phyloP scores from a whole-genome alignment of 2,113 vertebrate species.

The Calidris pugnax region DNA sequence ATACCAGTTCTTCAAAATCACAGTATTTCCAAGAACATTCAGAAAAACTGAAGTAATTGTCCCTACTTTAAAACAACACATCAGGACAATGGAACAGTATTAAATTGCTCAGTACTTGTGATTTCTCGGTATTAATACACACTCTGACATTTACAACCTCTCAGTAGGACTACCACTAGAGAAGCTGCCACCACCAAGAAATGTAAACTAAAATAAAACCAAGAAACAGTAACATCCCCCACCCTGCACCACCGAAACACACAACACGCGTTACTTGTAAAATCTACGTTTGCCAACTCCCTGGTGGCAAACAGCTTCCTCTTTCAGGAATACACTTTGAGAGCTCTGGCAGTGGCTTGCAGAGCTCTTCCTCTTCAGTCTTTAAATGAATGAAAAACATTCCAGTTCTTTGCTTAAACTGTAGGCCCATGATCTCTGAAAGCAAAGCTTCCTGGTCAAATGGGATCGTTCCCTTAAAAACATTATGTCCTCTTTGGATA shows the following conservation, averaged over 20 bases:
- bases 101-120: not conserved
- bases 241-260: not conserved
- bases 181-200: not conserved
- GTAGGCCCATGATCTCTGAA: not conserved
- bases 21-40: not conserved
- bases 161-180: not conserved
- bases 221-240: not conserved
- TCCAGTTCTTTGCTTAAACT: not conserved
- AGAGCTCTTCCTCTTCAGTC: not conserved
- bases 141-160: not conserved
- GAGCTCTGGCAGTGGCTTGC: not conserved
- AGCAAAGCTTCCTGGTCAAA: not conserved
- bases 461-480: not conserved
- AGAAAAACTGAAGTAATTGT: not conserved
- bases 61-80: not conserved
- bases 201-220: not conserved
- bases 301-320: not conserved
- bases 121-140: not conserved
- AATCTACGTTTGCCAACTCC: not conserved
- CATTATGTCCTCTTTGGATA: not conserved
- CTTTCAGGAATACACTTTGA: not conserved
- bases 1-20: not conserved
- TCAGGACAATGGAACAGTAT: not conserved
- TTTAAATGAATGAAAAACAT: not conserved
- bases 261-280: accelerated